phyloP scores from a whole-genome alignment of 1,140 invertebrate genomes.

The Leptinotarsa texana region DNA sequence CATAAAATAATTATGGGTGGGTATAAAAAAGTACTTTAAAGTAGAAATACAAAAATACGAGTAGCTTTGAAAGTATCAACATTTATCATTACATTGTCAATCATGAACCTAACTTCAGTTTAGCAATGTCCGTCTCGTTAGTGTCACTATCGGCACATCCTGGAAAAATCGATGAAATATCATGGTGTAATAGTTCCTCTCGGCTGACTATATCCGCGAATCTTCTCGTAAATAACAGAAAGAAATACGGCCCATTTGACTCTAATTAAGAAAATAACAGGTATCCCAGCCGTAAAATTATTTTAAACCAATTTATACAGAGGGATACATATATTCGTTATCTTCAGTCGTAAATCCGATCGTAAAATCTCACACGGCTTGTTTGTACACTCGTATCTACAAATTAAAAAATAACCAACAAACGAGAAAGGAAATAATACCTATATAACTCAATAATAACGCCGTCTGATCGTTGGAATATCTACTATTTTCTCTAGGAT shows the following conservation, averaged over 20 bases:
- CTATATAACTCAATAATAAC: constrained; percentile 34
- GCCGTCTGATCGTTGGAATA: constrained; percentile 30
- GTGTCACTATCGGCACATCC: neutral
- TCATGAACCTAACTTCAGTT: no score
- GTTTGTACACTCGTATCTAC: constrained; percentile 22
- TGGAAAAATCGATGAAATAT: neutral
- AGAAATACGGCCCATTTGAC: constrained; percentile 15
- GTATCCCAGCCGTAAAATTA: constrained; percentile 21
- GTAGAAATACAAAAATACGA: no score
- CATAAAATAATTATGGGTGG: no score
- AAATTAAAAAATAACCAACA: constrained; percentile 28
- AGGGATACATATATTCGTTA: constrained; percentile 20
- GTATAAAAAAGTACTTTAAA: no score
- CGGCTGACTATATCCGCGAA: neutral
- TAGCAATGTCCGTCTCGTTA: no score
- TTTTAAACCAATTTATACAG: constrained; percentile 24
- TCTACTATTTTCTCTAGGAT: constrained; percentile 29
- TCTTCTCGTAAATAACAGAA: constrained; percentile 1
- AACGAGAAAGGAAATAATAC: constrained; percentile 26
- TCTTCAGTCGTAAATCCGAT: constrained; percentile 21
- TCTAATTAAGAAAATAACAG: constrained; percentile 23
- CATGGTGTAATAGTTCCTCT: no score
- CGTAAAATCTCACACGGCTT: constrained; percentile 26
- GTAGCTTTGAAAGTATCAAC: no score
- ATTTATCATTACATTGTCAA: no score